Evolutionary conservation across 2,888 invertebrate species (phyloP), one percentile per base, ranked within the genome.

Genomic region (Philaethria dido): DNA sequence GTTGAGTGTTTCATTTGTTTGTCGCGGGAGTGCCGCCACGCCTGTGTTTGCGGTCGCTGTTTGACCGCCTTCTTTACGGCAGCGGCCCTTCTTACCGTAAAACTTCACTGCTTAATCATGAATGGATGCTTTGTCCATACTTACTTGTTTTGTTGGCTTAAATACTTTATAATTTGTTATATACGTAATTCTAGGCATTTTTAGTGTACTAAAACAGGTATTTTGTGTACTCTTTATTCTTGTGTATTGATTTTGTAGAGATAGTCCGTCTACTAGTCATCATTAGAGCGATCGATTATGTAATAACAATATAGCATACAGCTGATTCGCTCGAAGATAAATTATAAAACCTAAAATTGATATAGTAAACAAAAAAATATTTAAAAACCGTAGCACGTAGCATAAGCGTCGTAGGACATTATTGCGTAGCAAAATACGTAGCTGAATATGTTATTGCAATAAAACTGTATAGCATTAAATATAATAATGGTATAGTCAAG

Each of bases 61-160:
- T 89, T 90, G 87, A 83, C 78, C 84, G 82, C 74, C 75, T 86
- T 89, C 89, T 92, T 92, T 92, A 92, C 81, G 82, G 81, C 75
- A 81, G 80, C 84, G 76, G 76, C 76, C 79, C 77, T 78, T 77
- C 76, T 60, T 62, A 33, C 52, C 25, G 62, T 66, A 63, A 62
- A 67, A 57, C 29, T 64, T 61, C 60, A 52, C 52, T 42, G n/a
- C 65, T 69, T 64, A 63, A 29, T 8, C 36, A 22, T 47, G 25
- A 22, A 22, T 62, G 29, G 59, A 16, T 57, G n/a, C 14, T 63
- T 62, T 62, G 47, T 48, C 44, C n/a, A n/a, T 57, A 42, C 59
- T 13, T 16, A 42, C 16, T 59, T 45, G 25, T 25, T 44, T 44
- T 45, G 44, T 18, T 60, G 6, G 3, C 29, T 11, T 14, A 14